These are phyloP conservation scores for Phyllopteryx taeniolatus DNA, from an alignment of 2,113 vertebrate species.

Conservation along the genomic window DNA sequence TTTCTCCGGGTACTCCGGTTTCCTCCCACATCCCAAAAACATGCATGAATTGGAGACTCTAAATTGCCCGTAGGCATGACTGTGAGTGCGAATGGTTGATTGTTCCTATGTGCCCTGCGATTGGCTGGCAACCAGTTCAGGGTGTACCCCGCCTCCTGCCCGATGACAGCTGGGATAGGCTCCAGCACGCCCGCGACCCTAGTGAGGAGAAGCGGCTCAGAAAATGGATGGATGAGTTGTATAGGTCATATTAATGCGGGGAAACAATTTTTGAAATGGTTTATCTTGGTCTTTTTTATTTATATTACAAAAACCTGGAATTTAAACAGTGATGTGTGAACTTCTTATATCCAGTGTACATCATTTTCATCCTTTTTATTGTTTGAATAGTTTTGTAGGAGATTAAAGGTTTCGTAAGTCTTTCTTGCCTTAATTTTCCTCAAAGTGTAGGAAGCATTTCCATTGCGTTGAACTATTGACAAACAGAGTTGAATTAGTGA, in stretches of 20 bases:
- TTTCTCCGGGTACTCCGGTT: too few species aligned
- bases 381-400: slow-evolving; percentile 85
- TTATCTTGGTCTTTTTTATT: background rate
- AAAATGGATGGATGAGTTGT: too few species aligned
- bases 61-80: too few species aligned
- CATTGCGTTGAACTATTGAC: slow-evolving; percentile 67
- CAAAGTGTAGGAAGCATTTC: slow-evolving; percentile 76
- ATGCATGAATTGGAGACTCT: too few species aligned
- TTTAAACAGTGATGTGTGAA: background rate
- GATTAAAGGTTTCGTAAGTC: slow-evolving; percentile 92
- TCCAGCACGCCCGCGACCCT: too few species aligned
- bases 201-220: too few species aligned
- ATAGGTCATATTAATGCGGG: background rate
- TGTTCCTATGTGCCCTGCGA: too few species aligned
- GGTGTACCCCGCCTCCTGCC: too few species aligned
- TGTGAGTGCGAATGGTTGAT: too few species aligned
- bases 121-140: too few species aligned
- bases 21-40: too few species aligned
- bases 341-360: slow-evolving; percentile 53
- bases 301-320: background rate
- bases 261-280: background rate
- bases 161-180: too few species aligned
- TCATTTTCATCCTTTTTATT: slow-evolving; percentile 78
- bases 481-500: slow-evolving; percentile 66
- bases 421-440: slow-evolving; percentile 99